Conservation (phyloP, 2,888 invertebrate genomes). For the Achlya flavicornis region DNA sequence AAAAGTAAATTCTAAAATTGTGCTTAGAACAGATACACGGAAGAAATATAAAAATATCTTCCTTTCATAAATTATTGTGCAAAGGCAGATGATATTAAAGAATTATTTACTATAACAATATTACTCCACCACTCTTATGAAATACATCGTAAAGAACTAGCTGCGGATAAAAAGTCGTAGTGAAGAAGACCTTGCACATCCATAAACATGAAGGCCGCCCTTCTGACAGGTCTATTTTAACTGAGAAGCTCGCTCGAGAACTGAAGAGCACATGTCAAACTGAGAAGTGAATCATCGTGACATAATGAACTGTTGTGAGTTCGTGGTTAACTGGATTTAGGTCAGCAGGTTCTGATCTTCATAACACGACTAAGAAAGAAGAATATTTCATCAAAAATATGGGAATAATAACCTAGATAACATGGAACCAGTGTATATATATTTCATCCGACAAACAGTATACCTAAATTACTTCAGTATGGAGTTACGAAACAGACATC, state of each 20-base stretch:
- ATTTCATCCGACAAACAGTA: no score
- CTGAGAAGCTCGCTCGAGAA: slow-evolving; percentile 17
- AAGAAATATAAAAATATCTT: no score
- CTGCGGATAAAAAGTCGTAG: slow-evolving; percentile 25
- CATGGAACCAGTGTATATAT: no score
- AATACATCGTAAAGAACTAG: slow-evolving; percentile 16
- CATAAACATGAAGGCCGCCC: slow-evolving; percentile 22
- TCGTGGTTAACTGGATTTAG: neutral
- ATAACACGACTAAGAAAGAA: neutral
- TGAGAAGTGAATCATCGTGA: slow-evolving; percentile 2
- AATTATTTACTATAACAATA: slow-evolving; percentile 6
- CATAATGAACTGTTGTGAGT: neutral
- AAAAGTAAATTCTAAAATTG: no score
- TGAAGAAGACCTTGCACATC: slow-evolving; percentile 39
- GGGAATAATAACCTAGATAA: no score
- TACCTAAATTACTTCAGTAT: no score
- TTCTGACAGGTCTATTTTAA: slow-evolving; percentile 26
- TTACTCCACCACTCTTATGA: neutral
- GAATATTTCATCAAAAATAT: no score
- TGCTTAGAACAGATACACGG: no score
- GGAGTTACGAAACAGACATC: no score
- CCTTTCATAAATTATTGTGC: no score
- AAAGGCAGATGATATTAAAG: no score
- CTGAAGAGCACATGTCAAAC: slow-evolving; percentile 14
- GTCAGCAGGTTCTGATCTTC: neutral